Base-by-base conservation (phyloP, 2,113 vertebrate genomes). In the Xiphophorus couchianus region DNA sequence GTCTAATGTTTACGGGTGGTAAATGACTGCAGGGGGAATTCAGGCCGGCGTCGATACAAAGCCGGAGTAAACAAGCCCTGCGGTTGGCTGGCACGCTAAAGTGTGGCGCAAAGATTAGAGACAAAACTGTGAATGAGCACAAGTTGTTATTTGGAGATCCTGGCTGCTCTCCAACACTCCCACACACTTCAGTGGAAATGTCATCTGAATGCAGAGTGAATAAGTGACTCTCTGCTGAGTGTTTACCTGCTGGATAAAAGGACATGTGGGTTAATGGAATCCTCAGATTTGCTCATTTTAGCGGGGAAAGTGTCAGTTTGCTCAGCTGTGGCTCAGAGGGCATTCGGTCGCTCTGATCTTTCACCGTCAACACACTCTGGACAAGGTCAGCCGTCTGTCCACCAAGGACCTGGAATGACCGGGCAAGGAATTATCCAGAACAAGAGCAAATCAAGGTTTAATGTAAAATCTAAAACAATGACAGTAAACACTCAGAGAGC, bases 231-330 rank as follows among this genome's bases (percentile, higher is more conserved):
- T 63, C 35, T 17, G 74, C 79, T 33, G 76, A 66, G 65, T 77
- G 81, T 84, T 88, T 81, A 87, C 74, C 75, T 83, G 68, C 10
- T 30, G 77, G 71, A 86, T 85, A 33, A 81, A 82, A 66, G 44
- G 31, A 78, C 37, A 9, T 61, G 75, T 25, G 42, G 74, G 71
- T 69, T 62, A 73, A 65, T 39, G 0, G 79, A 86, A 86, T 88
- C 81, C 84, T 61, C 63, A 1, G 66, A 69, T 78, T 73, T 65
- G 28, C 69, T 76, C 62, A 71, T 74, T 69, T 37, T 71, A 25
- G 30, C 62, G 58, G 77, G 31, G 67, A 37, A 75, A 62, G 22
- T 54, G 62, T 76, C 81, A 79, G 70, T 83, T 66, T 80, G 25
- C 81, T 77, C 63, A 63, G 13, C 25, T 4, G 37, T 30, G n/a